Conservation (phyloP, 2,888 invertebrate species). For the Apamea anceps region DNA sequence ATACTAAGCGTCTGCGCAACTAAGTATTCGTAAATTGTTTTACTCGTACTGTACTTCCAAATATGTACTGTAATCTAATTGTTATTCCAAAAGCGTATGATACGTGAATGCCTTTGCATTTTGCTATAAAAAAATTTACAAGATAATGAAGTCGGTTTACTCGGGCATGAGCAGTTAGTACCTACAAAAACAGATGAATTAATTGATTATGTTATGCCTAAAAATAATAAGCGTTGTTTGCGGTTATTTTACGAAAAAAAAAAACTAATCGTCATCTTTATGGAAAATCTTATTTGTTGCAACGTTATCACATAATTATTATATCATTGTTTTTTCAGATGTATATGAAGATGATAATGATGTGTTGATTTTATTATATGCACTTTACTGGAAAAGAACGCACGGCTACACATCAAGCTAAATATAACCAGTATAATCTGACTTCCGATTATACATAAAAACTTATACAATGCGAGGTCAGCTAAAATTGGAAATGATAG, state of each 20-base stretch:
- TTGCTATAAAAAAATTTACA: conserved; percentile 30
- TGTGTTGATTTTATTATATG: conserved; percentile 14
- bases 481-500: background rate
- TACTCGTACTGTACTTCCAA: conserved; percentile 46
- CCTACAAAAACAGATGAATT: conserved; percentile 9
- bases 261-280: background rate
- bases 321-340: background rate
- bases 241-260: background rate
- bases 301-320: conserved; percentile 13
- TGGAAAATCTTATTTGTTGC: conserved; percentile 17
- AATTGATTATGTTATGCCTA: conserved; percentile 9
- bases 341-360: background rate
- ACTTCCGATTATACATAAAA: background rate
- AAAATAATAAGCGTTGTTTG: background rate
- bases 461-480: background rate
- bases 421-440: background rate
- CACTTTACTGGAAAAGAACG: background rate
- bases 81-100: conserved; percentile 42
- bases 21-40: conserved; percentile 53
- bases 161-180: background rate
- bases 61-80: conserved; percentile 58
- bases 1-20: conserved; percentile 37
- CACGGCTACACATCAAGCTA: background rate
- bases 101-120: conserved; percentile 39
- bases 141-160: background rate